Conservation (phyloP, 1,140 invertebrate genomes). For the Nymphalis io region DNA sequence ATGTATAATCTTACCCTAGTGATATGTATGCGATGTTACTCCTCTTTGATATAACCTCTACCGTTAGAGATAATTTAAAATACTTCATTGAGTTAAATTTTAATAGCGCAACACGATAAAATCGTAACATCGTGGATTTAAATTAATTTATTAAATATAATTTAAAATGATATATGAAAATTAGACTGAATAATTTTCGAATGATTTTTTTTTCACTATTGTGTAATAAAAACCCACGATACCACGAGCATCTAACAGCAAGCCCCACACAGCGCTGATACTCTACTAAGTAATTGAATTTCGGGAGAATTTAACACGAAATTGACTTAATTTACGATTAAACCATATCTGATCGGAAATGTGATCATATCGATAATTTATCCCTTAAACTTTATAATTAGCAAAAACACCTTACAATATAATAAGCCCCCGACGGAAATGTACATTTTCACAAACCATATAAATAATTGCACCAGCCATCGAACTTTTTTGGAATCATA, state of each 20-base stretch:
- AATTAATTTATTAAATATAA: conserved; percentile 18
- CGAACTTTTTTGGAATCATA: too few species aligned
- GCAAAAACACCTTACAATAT: conserved; percentile 24
- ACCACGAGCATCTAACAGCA: conserved; percentile 44
- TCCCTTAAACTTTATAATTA: conserved; percentile 35
- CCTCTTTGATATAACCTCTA: conserved; percentile 57
- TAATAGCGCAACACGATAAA: conserved; percentile 35
- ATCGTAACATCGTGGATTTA: conserved; percentile 36
- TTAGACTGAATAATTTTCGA: background rate
- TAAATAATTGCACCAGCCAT: too few species aligned
- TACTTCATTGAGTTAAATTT: conserved; percentile 30
- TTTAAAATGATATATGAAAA: background rate
- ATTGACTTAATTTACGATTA: conserved; percentile 77
- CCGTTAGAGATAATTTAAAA: conserved; percentile 39
- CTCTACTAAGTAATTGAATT: conserved; percentile 80
- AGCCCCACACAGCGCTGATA: conserved; percentile 60
- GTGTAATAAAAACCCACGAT: conserved; percentile 51
- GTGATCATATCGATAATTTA: conserved; percentile 28
- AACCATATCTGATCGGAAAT: conserved; percentile 30
- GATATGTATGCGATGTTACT: conserved; percentile 75
- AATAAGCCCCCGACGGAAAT: conserved; percentile 25
- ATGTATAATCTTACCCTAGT: conserved; percentile 65
- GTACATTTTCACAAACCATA: conserved; percentile 4
- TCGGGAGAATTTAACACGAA: conserved; percentile 80
- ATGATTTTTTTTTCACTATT: background rate